phyloP scores from a whole-genome alignment of 2,888 invertebrate genomes.

The Hypomecis punctinalis region DNA sequence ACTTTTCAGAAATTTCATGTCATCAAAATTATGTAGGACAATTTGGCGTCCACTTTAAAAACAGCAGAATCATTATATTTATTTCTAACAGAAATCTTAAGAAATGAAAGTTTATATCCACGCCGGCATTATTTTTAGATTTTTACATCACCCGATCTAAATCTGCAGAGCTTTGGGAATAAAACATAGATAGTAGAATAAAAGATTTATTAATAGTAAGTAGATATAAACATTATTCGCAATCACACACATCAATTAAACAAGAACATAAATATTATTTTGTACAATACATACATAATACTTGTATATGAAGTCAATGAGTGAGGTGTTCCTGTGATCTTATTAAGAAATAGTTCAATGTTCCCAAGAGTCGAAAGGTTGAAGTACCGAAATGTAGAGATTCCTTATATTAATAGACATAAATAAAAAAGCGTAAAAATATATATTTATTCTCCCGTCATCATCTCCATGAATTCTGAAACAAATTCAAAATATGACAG shows the following conservation, averaged over 20 bases:
- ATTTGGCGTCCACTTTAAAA: conserved; percentile 79
- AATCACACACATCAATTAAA: conserved; percentile 82
- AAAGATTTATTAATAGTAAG: conserved; percentile 81
- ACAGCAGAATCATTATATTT: conserved; percentile 74
- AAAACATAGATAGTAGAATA: conserved; percentile 64
- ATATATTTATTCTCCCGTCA: conserved; percentile 93
- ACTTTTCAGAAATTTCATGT: conserved; percentile 71
- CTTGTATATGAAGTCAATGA: conserved; percentile 67
- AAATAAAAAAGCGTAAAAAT: conserved; percentile 68
- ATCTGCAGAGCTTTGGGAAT: conserved; percentile 34
- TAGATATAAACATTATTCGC: conserved; percentile 80
- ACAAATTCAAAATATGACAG: conserved; percentile 61
- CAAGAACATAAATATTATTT: conserved; percentile 68
- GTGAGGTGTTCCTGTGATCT: conserved; percentile 54
- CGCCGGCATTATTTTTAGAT: conserved; percentile 60
- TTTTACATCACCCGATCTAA: conserved; percentile 49
- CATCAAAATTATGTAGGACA: conserved; percentile 81
- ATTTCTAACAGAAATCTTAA: conserved; percentile 68
- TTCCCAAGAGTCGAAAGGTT: conserved; percentile 74
- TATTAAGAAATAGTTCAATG: conserved; percentile 63
- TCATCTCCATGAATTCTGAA: conserved; percentile 98
- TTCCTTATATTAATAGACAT: conserved; percentile 70
- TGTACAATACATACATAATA: conserved; percentile 81
- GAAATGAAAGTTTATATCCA: conserved; percentile 60
- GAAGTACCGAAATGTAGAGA: conserved; percentile 72